These are phyloP conservation scores for Phalanger gymnotis DNA, from an alignment of 2,797 vertebrate species.

Conservation along the genomic window DNA sequence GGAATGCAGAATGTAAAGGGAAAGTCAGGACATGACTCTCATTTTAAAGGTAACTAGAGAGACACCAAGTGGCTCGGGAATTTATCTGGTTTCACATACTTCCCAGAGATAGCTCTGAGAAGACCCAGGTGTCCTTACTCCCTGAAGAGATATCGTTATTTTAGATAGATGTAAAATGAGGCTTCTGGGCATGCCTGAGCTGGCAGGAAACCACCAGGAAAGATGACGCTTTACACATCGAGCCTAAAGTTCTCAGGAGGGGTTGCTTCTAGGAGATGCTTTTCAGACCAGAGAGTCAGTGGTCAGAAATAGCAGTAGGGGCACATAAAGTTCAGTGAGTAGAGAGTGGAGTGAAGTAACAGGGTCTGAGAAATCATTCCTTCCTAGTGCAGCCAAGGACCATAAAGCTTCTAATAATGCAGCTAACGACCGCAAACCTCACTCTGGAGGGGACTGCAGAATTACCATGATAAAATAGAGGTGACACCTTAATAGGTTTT, in stretches of 20 bases:
- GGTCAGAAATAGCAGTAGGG: not conserved
- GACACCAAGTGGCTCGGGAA: not conserved
- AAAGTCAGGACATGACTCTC: not conserved
- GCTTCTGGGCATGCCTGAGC: not conserved
- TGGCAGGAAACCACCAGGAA: not conserved
- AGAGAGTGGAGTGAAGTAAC: not conserved
- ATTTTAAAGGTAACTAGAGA: not conserved
- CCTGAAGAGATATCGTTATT: not conserved
- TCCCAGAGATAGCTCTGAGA: not conserved
- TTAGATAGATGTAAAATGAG: not conserved
- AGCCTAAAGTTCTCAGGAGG: not conserved
- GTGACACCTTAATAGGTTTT: constrained; percentile 26
- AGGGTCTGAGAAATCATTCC: not conserved
- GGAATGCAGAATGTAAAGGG: not conserved
- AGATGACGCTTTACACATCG: not conserved
- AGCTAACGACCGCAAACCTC: not conserved
- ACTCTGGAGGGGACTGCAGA: not conserved
- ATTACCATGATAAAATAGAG: constrained; percentile 56
- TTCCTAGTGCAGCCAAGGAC: not conserved
- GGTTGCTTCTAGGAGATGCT: not conserved
- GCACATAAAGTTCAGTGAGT: not conserved
- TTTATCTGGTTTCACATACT: not conserved
- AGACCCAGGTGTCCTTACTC: not conserved
- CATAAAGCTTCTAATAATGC: constrained; percentile 1
- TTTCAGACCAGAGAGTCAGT: not conserved